These are phyloP conservation scores for Perizoma affinitatum DNA, from an alignment of 2,888 invertebrate genomes.

Conservation along the genomic window DNA sequence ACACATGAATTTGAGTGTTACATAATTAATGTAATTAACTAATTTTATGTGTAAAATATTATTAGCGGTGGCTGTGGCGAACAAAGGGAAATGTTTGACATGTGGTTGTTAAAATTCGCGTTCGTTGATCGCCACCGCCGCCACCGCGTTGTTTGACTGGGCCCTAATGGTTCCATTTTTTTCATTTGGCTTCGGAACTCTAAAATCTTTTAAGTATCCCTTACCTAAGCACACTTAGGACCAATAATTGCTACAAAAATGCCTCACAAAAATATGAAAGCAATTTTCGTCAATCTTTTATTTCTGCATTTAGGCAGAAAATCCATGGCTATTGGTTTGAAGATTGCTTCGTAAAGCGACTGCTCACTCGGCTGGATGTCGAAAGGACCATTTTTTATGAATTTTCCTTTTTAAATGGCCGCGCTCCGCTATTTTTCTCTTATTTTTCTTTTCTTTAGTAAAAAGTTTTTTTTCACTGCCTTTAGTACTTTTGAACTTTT, in stretches of 20 bases:
- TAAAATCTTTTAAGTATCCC: no score
- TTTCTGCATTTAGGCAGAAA: constrained; percentile 25
- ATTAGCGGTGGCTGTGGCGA: no score
- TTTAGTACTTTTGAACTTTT: background rate
- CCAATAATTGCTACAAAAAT: constrained; percentile 18
- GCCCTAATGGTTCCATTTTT: no score
- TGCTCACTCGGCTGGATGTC: constrained; percentile 19
- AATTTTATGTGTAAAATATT: no score
- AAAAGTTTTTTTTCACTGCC: constrained; percentile 1
- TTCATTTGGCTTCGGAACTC: no score
- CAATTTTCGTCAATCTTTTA: constrained; percentile 20
- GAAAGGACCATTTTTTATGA: constrained; percentile 28
- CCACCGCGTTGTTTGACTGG: no score
- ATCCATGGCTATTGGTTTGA: constrained; percentile 27
- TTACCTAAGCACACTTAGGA: no score
- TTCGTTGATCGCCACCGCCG: no score
- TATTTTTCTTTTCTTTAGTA: constrained; percentile 13
- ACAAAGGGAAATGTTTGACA: no score
- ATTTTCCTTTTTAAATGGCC: constrained; percentile 20
- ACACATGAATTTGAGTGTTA: no score
- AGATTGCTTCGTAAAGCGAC: constrained; percentile 31
- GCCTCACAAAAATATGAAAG: constrained; percentile 12
- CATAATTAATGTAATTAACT: no score
- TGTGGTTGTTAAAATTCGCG: no score
- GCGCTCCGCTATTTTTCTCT: constrained; percentile 10